Conservation (phyloP, 2,888 invertebrate species). For the Rhaphigaster nebulosa region DNA sequence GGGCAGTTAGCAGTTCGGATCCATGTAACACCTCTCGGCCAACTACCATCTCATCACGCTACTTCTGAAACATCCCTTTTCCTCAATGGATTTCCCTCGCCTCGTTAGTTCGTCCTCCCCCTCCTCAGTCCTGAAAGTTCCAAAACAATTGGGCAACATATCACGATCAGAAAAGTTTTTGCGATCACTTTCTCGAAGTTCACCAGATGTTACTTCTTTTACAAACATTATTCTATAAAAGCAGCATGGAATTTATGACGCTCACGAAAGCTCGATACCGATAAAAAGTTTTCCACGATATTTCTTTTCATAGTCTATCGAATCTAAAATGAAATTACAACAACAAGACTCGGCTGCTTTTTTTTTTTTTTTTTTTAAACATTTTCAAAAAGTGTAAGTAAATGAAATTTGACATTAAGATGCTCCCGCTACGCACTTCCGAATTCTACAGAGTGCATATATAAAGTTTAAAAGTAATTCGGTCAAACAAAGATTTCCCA, state of each 20-base stretch:
- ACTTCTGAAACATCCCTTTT: background rate
- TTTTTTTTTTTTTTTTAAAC: too few relatives aligned
- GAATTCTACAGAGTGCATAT: too few relatives aligned
- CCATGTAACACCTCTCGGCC: background rate
- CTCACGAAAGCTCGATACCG: background rate
- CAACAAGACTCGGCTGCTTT: too few relatives aligned
- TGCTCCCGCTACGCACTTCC: too few relatives aligned
- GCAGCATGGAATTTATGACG: background rate
- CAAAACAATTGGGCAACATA: background rate
- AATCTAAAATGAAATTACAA: too few relatives aligned
- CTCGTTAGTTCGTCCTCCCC: background rate
- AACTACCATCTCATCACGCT: conserved; percentile 31
- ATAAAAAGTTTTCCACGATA: background rate
- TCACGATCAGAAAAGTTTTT: background rate
- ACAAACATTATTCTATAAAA: background rate
- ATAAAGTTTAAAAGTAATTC: too few relatives aligned
- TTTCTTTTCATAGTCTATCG: background rate
- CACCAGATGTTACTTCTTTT: background rate
- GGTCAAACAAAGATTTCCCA: too few relatives aligned
- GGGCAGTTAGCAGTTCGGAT: conserved; percentile 26
- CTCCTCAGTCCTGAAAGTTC: background rate
- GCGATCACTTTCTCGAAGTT: background rate
- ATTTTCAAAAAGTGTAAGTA: too few relatives aligned
- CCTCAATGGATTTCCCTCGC: conserved; percentile 10
- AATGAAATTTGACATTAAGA: too few relatives aligned